phyloP scores from a whole-genome alignment of 2,888 invertebrate genomes.

The Flabesymbios commensalis region DNA sequence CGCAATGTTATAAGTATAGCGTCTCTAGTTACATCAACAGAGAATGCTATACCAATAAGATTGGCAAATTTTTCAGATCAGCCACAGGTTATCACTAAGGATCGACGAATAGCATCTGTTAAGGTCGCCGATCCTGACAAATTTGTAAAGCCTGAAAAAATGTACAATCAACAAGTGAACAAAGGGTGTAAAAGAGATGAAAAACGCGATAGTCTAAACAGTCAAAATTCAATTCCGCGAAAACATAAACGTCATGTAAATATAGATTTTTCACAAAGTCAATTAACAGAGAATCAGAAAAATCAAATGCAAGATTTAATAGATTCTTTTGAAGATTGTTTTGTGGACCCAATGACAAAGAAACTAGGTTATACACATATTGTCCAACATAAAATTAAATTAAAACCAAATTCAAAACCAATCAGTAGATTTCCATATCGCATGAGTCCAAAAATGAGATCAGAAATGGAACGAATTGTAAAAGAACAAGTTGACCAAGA shows the following conservation, averaged over 20 bases:
- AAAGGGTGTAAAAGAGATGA: too few species aligned
- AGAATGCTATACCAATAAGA: too few species aligned
- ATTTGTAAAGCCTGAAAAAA: too few species aligned
- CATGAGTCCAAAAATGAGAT: not conserved
- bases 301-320: not conserved
- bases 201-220: not conserved
- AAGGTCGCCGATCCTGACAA: too few species aligned
- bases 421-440: not conserved
- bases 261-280: not conserved
- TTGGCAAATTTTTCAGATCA: too few species aligned
- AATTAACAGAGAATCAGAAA: not conserved
- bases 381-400: not conserved
- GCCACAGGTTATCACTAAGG: too few species aligned
- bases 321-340: not conserved
- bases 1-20: too few species aligned
- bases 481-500: not conserved
- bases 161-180: too few species aligned
- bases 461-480: not conserved
- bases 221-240: not conserved
- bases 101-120: too few species aligned
- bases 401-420: not conserved
- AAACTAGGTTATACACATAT: not conserved
- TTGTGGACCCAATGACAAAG: too few species aligned
- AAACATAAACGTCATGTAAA: not conserved
- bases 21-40: too few species aligned